Evolutionary conservation across 2,113 vertebrate species (phyloP).

Genomic region (Microcebus griseorufus): DNA sequence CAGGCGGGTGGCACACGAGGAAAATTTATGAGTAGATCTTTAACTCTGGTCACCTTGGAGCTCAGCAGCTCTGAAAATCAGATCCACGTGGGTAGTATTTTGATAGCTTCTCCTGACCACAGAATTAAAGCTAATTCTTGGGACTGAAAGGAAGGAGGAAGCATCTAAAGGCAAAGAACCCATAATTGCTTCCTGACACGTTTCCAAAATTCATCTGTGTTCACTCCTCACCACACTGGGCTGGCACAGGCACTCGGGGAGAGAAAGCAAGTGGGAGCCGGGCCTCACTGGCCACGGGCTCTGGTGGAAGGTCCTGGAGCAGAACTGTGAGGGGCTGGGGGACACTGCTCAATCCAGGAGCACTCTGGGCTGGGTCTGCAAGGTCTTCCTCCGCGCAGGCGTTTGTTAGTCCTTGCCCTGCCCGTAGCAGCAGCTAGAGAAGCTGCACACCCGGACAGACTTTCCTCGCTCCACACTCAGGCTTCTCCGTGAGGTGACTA

Average conservation of each 20-base stretch:
- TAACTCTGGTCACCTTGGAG: conserved; percentile 70
- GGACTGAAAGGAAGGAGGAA: conserved; percentile 75
- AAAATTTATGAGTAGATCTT: conserved; percentile 63
- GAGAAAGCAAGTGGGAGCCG: conserved; percentile 79
- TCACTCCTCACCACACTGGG: conserved; percentile 69
- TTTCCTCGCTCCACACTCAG: conserved; percentile 43
- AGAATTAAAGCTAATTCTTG: conserved; percentile 84
- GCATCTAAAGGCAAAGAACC: conserved; percentile 80
- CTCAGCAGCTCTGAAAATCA: conserved; percentile 76
- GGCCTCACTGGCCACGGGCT: conserved; percentile 70
- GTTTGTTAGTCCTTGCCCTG: conserved; percentile 71
- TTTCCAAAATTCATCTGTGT: conserved; percentile 84
- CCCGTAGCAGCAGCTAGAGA: conserved; percentile 78
- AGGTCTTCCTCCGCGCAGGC: conserved; percentile 67
- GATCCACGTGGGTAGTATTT: conserved; percentile 77
- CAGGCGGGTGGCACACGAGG: neutral
- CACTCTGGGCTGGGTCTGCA: conserved; percentile 69
- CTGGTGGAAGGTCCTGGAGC: conserved; percentile 2
- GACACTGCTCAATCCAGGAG: conserved; percentile 69
- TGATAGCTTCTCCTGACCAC: conserved; percentile 80
- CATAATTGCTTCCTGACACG: conserved; percentile 86
- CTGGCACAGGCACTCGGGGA: conserved; percentile 73
- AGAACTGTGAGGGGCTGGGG: conserved; percentile 66
- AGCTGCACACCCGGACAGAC: conserved; percentile 69
- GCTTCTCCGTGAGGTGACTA: neutral